A percentile compares a stretch with the other conserved stretches of the same genome.
Conservation (phyloP, 2,888 invertebrate genomes). For the Ectemnius cavifrons region DNA sequence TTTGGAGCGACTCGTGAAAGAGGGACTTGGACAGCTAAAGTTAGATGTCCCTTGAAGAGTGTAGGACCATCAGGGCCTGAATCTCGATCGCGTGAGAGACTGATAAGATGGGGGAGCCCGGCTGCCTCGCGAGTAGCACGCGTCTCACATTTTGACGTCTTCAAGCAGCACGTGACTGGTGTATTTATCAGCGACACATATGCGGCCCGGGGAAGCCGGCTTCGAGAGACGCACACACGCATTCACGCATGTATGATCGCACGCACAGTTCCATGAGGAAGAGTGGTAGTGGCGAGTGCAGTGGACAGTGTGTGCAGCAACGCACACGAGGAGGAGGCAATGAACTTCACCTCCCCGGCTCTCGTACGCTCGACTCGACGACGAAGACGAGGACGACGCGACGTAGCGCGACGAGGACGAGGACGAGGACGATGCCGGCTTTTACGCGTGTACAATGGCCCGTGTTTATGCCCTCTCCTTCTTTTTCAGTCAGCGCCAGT, state of each 20-base stretch:
- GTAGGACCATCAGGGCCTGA: constrained; percentile 7
- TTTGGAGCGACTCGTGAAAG: background rate
- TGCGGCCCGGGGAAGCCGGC: constrained; percentile 42
- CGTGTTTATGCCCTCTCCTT: constrained; percentile 70
- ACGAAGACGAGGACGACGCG: constrained; percentile 25
- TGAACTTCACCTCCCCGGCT: constrained; percentile 77
- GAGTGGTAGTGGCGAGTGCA: constrained; percentile 48
- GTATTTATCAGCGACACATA: constrained; percentile 72
- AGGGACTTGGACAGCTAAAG: background rate
- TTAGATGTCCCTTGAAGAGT: no score
- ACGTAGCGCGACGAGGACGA: constrained; percentile 36
- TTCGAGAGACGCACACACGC: constrained; percentile 26
- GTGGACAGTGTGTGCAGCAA: constrained; percentile 28
- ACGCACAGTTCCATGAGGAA: constrained; percentile 26
- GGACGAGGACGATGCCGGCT: constrained; percentile 63
- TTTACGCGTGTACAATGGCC: constrained; percentile 75
- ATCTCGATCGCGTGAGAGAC: constrained; percentile 51
- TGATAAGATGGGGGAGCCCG: constrained; percentile 31
- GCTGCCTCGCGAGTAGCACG: constrained; percentile 41
- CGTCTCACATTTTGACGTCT: constrained; percentile 70
- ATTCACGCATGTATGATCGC: constrained; percentile 20
- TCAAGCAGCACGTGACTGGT: constrained; percentile 74
- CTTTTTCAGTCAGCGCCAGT: no score
- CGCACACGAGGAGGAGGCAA: constrained; percentile 73
- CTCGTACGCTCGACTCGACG: constrained; percentile 37